A percentile compares a stretch with the other conserved stretches of the same genome.
These are phyloP conservation scores for Pseudochromis fuscus DNA, from an alignment of 2,797 vertebrate genomes.

Conservation along the genomic window DNA sequence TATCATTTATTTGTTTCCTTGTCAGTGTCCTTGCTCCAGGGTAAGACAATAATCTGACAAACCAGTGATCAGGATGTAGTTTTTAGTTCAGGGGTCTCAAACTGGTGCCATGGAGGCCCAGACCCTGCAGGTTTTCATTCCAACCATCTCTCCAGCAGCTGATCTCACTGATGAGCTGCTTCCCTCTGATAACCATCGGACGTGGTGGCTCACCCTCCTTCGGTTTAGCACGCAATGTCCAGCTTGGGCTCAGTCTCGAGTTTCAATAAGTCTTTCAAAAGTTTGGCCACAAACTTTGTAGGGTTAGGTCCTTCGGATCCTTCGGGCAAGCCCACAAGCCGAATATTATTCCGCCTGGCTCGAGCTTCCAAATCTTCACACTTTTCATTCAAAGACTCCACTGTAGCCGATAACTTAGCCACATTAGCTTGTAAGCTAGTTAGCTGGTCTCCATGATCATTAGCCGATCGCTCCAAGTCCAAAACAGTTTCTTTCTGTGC, in stretches of 20 bases:
- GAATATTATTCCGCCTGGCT: constrained; percentile 11
- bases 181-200: not conserved
- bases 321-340: constrained; percentile 5
- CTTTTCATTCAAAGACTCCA: not conserved
- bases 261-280: constrained; percentile 3
- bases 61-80: too few relatives aligned
- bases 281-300: constrained; percentile 10
- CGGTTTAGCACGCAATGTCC: not conserved
- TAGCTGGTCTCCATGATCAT: not conserved
- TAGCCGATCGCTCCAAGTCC: not conserved
- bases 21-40: too few relatives aligned
- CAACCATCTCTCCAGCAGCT: too few relatives aligned
- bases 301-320: constrained; percentile 19
- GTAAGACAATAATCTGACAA: too few relatives aligned
- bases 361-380: constrained; percentile 30
- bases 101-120: too few relatives aligned
- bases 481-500: not conserved
- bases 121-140: too few relatives aligned
- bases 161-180: too few relatives aligned
- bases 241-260: not conserved
- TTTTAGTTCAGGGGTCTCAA: too few relatives aligned
- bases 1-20: too few relatives aligned
- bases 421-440: not conserved
- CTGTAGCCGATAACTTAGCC: not conserved
- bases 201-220: constrained; percentile 1